Conservation (phyloP, 2,113 vertebrate genomes). For the Nannobrachium achirus region DNA sequence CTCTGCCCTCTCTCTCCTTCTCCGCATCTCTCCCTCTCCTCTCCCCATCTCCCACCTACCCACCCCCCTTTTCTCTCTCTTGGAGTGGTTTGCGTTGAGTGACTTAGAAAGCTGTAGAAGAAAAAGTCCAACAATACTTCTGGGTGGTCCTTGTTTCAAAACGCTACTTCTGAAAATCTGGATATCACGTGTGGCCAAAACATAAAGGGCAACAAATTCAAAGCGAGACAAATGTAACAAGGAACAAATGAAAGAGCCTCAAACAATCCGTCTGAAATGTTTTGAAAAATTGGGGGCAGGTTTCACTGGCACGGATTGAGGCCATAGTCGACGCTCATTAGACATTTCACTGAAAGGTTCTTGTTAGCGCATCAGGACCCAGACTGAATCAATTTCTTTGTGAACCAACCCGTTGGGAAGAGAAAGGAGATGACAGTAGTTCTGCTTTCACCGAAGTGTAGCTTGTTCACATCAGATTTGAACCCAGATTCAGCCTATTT, state of each 20-base stretch:
- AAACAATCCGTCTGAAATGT: constrained; percentile 53
- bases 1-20: too few relatives aligned
- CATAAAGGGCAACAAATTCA: constrained; percentile 60
- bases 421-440: not conserved
- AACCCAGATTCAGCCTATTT: constrained; percentile 32
- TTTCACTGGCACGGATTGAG: constrained; percentile 12
- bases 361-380: not conserved
- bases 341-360: not conserved
- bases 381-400: not conserved
- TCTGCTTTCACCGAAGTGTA: not conserved
- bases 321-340: not conserved
- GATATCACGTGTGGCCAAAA: constrained; percentile 65
- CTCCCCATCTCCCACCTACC: too few relatives aligned
- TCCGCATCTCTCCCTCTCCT: constrained; percentile 24
- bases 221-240: constrained; percentile 66
- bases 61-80: constrained; percentile 41
- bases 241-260: constrained; percentile 32
- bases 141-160: constrained; percentile 72
- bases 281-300: constrained; percentile 37
- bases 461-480: constrained; percentile 10
- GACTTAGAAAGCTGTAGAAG: constrained; percentile 14
- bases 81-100: constrained; percentile 28
- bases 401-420: not conserved
- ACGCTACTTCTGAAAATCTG: constrained; percentile 53
- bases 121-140: constrained; percentile 43